Conservation (phyloP, 2,113 vertebrate genomes). For the Anarrhichthys ocellatus region DNA sequence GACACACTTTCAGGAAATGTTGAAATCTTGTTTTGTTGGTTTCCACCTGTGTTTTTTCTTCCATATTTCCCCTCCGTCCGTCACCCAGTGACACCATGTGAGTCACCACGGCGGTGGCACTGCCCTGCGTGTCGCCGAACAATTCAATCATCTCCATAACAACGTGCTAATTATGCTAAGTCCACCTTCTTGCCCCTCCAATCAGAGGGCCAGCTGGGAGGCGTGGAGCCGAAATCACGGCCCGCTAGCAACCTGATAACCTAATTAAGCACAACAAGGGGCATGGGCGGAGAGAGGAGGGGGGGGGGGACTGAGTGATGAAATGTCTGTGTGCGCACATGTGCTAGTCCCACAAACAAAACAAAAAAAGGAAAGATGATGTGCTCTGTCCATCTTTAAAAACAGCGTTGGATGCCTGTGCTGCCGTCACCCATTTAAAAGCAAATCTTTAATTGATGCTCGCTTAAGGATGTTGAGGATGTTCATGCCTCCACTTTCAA, state of each 20-base stretch:
- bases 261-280: constrained; percentile 72
- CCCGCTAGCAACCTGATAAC: constrained; percentile 73
- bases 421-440: constrained; percentile 41
- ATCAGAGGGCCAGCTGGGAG: constrained; percentile 75
- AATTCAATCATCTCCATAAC: constrained; percentile 68
- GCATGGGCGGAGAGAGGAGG: not conserved
- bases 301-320: constrained; percentile 28
- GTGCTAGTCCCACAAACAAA: not conserved
- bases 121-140: constrained; percentile 23
- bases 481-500: constrained; percentile 57
- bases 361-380: not conserved
- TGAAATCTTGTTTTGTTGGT: not conserved
- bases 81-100: not conserved
- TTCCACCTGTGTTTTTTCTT: not conserved
- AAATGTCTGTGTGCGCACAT: constrained; percentile 34
- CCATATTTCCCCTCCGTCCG: not conserved
- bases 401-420: constrained; percentile 7
- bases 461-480: constrained; percentile 38
- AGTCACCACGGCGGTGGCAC: constrained; percentile 10
- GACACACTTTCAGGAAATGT: not conserved
- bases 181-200: constrained; percentile 70
- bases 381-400: not conserved
- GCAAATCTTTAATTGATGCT: constrained; percentile 73
- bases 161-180: constrained; percentile 69
- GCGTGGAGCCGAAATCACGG: constrained; percentile 48